phyloP scores from a whole-genome alignment of 2,113 vertebrate genomes.

The Larimichthys polyactis region DNA sequence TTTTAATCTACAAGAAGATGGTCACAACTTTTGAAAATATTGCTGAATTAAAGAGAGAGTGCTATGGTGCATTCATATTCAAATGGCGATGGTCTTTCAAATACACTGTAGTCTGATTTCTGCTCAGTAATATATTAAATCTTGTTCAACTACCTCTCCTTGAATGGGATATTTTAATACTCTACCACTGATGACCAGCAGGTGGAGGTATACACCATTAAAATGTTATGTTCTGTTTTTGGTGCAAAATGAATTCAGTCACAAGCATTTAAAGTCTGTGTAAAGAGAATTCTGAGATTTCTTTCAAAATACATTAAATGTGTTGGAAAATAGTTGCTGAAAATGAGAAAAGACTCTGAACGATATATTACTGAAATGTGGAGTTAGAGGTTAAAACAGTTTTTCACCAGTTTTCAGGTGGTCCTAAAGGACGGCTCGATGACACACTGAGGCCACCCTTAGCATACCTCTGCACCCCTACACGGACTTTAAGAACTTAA shows the following conservation, averaged over 20 bases:
- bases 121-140: neutral
- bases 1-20: neutral
- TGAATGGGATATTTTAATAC: neutral
- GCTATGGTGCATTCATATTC: neutral
- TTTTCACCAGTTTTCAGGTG: no score
- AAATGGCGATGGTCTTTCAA: neutral
- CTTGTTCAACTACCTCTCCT: neutral
- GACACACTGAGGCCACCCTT: no score
- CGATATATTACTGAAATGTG: no score
- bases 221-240: neutral
- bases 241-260: neutral
- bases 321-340: no score
- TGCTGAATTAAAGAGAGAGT: neutral
- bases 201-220: neutral
- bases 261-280: neutral
- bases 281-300: no score
- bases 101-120: neutral
- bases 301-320: no score
- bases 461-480: no score
- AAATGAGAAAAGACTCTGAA: no score
- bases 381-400: no score
- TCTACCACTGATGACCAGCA: conserved; percentile 21
- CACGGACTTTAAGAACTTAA: no score
- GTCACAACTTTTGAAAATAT: neutral
- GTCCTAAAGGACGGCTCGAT: no score